Evolutionary conservation across 2,113 vertebrate genomes (phyloP).

Genomic region (Nipponia nippon): DNA sequence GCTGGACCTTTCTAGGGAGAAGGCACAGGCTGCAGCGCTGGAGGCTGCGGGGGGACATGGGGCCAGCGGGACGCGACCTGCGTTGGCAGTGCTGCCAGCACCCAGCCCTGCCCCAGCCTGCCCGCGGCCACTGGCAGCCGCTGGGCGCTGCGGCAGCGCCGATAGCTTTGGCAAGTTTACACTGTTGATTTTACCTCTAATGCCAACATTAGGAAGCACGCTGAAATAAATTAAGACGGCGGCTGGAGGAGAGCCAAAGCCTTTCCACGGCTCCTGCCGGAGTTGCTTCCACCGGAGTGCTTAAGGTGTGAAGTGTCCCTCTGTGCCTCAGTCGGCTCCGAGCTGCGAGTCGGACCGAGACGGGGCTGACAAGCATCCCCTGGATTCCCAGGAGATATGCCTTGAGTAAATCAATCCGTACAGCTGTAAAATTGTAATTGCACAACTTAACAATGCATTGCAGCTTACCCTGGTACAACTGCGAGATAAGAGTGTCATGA

Average conservation of each 20-base stretch:
- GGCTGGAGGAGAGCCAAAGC: not conserved
- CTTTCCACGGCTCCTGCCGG: not conserved
- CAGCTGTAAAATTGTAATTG: not conserved
- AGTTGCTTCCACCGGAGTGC: not conserved
- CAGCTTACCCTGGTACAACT: not conserved
- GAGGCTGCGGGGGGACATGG: not conserved
- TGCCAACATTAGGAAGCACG: not conserved
- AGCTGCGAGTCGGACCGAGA: rapidly evolving
- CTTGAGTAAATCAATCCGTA: not conserved
- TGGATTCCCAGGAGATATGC: not conserved
- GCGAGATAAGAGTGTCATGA: not conserved
- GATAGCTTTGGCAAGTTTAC: not conserved
- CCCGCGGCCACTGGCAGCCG: not conserved
- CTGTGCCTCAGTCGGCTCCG: rapidly evolving
- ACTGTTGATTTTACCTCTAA: not conserved
- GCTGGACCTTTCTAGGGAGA: not conserved
- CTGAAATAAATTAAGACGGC: not conserved
- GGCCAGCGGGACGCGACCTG: rapidly evolving
- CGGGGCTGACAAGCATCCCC: not conserved
- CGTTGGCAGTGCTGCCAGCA: not conserved
- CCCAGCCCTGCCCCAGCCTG: not conserved
- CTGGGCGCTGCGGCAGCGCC: rapidly evolving
- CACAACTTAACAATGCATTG: not conserved
- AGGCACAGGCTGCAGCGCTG: not conserved
- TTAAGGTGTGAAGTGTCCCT: not conserved